A percentile compares a stretch with the other conserved stretches of the same genome.
These are phyloP conservation scores for Stichodactyla mertensii DNA, from an alignment of 64 coral and sea anemone genomes.

Conservation along the genomic window DNA sequence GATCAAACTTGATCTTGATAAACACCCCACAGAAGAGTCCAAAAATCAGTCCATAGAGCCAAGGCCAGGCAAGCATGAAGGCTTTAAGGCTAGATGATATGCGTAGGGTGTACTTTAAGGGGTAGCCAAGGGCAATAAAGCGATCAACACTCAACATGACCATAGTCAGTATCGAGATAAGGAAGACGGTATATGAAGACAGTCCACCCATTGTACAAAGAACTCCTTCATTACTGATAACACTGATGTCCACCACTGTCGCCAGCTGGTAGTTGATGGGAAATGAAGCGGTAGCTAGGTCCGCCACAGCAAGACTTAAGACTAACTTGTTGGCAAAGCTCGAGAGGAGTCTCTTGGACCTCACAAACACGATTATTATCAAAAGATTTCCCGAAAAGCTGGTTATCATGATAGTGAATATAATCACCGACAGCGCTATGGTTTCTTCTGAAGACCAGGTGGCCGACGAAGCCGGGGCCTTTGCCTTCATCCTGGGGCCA, in stretches of 20 bases:
- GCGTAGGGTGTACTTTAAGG: not conserved
- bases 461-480: not conserved
- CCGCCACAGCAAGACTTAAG: not conserved
- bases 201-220: not conserved
- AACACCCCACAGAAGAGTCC: not conserved
- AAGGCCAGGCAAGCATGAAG: not conserved
- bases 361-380: not conserved
- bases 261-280: not conserved
- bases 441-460: not conserved
- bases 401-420: not conserved
- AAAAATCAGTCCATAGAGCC: not conserved
- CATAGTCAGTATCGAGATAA: not conserved
- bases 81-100: not conserved
- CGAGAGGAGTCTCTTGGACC: not conserved
- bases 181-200: not conserved
- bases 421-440: not conserved
- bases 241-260: not conserved
- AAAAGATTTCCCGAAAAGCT: not conserved
- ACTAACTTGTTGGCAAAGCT: not conserved
- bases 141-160: slow-evolving; percentile 14
- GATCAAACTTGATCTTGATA: not conserved
- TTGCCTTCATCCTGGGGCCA: not conserved
- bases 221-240: not conserved
- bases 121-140: not conserved
- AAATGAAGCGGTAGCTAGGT: not conserved